Conservation (phyloP, 2,113 vertebrate genomes). For the Podarcis cretensis region DNA sequence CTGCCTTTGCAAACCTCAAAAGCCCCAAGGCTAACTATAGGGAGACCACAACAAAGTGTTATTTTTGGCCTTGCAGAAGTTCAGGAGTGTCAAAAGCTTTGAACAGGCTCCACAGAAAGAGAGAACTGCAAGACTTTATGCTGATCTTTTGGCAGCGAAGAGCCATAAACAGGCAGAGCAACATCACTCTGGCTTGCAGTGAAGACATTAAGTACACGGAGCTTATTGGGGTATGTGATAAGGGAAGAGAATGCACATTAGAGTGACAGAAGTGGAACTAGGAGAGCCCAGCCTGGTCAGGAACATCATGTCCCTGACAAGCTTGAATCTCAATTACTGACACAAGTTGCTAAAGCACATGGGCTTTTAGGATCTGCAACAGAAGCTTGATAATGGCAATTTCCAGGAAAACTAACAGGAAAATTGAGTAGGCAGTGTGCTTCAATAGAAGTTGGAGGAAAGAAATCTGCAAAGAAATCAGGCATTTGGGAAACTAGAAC, state of each 20-base stretch:
- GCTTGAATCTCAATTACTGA: slow-evolving; percentile 53
- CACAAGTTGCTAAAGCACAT: slow-evolving; percentile 13
- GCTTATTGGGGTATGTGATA: neutral
- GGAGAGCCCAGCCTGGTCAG: neutral
- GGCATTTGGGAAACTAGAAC: neutral
- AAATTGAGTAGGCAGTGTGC: neutral
- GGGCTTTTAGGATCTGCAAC: neutral
- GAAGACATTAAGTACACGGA: rapidly evolving
- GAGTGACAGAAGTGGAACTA: neutral
- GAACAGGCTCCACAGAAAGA: neutral
- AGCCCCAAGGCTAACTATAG: neutral
- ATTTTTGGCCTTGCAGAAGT: neutral
- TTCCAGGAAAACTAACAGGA: neutral
- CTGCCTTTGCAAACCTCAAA: neutral
- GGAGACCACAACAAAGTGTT: rapidly evolving
- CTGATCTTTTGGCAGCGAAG: rapidly evolving
- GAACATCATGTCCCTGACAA: slow-evolving; percentile 48
- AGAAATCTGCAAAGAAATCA: neutral
- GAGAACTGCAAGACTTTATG: rapidly evolving
- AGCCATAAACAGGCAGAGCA: rapidly evolving
- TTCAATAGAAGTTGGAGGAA: neutral
- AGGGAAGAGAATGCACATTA: neutral
- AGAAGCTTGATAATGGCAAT: neutral
- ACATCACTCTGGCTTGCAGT: rapidly evolving
- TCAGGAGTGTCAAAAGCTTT: neutral